Evolutionary conservation across 2,888 invertebrate genomes (phyloP).

Genomic region (Amblyjoppa proteus): DNA sequence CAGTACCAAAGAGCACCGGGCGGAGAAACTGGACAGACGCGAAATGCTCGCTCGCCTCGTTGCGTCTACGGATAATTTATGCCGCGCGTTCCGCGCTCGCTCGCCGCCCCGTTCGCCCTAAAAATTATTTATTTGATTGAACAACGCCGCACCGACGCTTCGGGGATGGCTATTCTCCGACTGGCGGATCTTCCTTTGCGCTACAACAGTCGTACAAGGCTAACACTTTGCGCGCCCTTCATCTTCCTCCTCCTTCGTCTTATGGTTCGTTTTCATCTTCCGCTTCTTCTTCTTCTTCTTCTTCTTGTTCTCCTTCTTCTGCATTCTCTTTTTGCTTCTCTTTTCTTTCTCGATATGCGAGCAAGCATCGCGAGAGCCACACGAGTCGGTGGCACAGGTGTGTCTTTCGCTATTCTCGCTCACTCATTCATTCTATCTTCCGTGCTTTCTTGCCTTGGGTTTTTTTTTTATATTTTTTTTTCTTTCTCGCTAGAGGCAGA

Average conservation of each 20-base stretch:
- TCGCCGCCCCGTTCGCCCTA: conserved; percentile 76
- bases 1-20: background rate
- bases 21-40: conserved; percentile 1
- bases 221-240: conserved; percentile 52
- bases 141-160: conserved; percentile 70
- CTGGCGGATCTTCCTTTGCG: conserved; percentile 64
- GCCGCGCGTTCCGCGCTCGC: conserved; percentile 72
- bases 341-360: conserved; percentile 20
- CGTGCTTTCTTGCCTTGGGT: conserved; percentile 62
- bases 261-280: conserved; percentile 24
- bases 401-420: conserved; percentile 54
- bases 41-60: conserved; percentile 65
- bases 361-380: conserved; percentile 25
- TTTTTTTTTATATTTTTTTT: conserved; percentile 43
- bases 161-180: conserved; percentile 76
- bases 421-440: conserved; percentile 69
- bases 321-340: conserved; percentile 3
- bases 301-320: conserved; percentile 37
- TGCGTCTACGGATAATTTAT: conserved; percentile 82
- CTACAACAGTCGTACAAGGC: conserved; percentile 34
- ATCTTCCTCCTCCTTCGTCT: conserved; percentile 19
- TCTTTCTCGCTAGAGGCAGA: conserved; percentile 68
- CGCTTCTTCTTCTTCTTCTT: conserved; percentile 37
- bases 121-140: conserved; percentile 82
- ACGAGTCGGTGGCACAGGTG: conserved; percentile 63